Conservation (phyloP, 1,140 invertebrate genomes). For the Scaptomyza pallida region DNA sequence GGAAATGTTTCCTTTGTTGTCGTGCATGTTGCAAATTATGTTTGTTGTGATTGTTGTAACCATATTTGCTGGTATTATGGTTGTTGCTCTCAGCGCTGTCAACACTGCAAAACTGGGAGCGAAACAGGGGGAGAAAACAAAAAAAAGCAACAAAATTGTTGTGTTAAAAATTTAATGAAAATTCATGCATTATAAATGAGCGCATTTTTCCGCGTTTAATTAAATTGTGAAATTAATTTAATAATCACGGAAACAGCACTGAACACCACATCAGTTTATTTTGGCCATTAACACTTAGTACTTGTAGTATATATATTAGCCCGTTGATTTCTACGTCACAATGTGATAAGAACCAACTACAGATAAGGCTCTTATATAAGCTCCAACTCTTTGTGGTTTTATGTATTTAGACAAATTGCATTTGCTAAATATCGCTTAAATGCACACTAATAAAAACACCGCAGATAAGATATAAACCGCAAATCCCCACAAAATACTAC, state of each 20-base stretch:
- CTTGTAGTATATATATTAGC: slow-evolving; percentile 4
- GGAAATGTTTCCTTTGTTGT: slow-evolving; percentile 31
- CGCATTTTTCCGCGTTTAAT: slow-evolving; percentile 37
- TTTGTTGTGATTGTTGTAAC: slow-evolving; percentile 43
- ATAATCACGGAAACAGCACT: slow-evolving; percentile 1
- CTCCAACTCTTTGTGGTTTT: slow-evolving; percentile 12
- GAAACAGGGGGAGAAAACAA: slow-evolving; percentile 1
- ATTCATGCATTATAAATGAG: slow-evolving; percentile 34
- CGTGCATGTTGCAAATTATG: slow-evolving; percentile 18
- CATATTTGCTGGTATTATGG: slow-evolving; percentile 55
- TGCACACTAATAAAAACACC: slow-evolving; percentile 13
- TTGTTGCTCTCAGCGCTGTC: slow-evolving; percentile 26
- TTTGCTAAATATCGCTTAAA: slow-evolving; percentile 21
- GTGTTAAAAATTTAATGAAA: slow-evolving; percentile 42
- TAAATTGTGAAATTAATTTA: slow-evolving; percentile 42
- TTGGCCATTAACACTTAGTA: neutral
- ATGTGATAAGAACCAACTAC: neutral
- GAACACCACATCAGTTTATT: neutral
- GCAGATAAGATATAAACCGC: slow-evolving; percentile 32
- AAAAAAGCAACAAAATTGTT: neutral
- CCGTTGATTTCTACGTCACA: neutral
- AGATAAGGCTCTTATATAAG: slow-evolving; percentile 15
- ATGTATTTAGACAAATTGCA: slow-evolving; percentile 17
- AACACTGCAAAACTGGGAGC: slow-evolving; percentile 50
- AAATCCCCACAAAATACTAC: neutral